Conservation (phyloP, 2,797 vertebrate species). For the Bradypodion pumilum region DNA sequence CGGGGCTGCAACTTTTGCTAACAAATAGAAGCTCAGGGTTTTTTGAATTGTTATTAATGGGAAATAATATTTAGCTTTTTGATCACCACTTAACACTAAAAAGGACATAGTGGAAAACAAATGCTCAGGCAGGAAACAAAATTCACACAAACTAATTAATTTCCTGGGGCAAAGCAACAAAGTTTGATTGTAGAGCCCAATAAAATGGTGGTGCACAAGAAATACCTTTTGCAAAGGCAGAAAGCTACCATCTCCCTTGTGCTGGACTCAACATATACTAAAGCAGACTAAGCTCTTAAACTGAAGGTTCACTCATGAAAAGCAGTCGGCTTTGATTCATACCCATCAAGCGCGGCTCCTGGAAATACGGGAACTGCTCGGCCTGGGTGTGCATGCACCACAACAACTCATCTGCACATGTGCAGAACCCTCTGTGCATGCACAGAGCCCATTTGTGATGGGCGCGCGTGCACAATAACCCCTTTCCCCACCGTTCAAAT, state of each 20-base stretch:
- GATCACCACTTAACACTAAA: not conserved
- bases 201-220: not conserved
- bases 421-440: no score
- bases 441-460: no score
- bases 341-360: no score
- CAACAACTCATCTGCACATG: no score
- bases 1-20: not conserved
- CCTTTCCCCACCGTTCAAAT: no score
- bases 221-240: not conserved
- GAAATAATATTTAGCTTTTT: not conserved
- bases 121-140: not conserved
- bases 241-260: not conserved
- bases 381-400: no score
- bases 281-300: not conserved
- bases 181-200: not conserved
- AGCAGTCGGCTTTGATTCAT: no score
- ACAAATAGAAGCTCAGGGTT: conserved; percentile 49
- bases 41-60: conserved; percentile 47
- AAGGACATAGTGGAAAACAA: not conserved
- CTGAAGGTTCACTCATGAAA: not conserved
- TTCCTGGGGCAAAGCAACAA: no score
- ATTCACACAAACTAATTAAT: not conserved
- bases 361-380: no score
- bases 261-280: not conserved
- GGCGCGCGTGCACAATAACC: no score